Evolutionary conservation across 2,888 invertebrate species (phyloP).

Genomic region (Plagodis pulveraria): DNA sequence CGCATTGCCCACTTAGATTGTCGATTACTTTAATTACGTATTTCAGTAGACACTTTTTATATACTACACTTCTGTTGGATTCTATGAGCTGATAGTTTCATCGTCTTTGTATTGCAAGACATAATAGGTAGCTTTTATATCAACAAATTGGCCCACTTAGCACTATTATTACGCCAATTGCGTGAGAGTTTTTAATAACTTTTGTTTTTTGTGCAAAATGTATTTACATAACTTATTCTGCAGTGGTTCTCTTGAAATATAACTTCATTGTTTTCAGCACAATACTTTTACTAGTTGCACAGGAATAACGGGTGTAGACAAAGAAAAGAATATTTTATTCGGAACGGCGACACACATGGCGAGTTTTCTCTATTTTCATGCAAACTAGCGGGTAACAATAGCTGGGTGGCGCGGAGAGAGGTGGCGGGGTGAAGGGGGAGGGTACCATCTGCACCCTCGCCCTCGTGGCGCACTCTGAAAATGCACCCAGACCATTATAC

Average conservation of each 20-base stretch:
- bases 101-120: constrained; percentile 8
- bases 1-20: constrained; percentile 21
- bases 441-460: constrained; percentile 60
- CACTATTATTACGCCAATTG: constrained; percentile 19
- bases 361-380: constrained; percentile 78
- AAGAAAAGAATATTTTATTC: constrained; percentile 79
- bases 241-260: constrained; percentile 49
- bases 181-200: constrained; percentile 23
- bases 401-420: constrained; percentile 51
- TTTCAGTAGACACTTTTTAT: constrained; percentile 14
- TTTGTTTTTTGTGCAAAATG: constrained; percentile 24
- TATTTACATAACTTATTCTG: constrained; percentile 49
- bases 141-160: constrained; percentile 19
- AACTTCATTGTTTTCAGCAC: constrained; percentile 63
- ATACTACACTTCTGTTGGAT: constrained; percentile 7
- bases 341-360: constrained; percentile 74
- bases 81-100: constrained; percentile 14
- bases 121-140: constrained; percentile 18
- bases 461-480: constrained; percentile 62
- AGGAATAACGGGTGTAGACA: constrained; percentile 68
- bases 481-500: constrained; percentile 53
- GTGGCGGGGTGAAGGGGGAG: constrained; percentile 38
- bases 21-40: constrained; percentile 30
- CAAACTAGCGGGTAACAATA: constrained; percentile 77
- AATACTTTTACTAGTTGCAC: constrained; percentile 72